phyloP scores from a whole-genome alignment of 1,140 invertebrate genomes.

The Listronotus bonariensis region DNA sequence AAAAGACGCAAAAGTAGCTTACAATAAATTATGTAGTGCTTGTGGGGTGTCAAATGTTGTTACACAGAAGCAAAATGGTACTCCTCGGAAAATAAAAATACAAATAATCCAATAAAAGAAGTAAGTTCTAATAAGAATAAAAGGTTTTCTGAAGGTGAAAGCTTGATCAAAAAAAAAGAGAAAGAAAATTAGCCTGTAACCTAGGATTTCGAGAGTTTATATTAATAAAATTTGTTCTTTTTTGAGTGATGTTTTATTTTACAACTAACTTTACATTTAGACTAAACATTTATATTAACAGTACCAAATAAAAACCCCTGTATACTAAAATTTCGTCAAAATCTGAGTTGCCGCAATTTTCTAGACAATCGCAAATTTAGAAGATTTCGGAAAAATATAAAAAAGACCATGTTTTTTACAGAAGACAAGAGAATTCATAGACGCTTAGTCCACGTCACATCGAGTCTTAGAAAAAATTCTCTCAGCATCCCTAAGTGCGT shows the following conservation, averaged over 20 bases:
- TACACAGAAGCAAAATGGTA: slow-evolving; percentile 40
- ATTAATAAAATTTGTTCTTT: neutral
- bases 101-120: slow-evolving; percentile 1
- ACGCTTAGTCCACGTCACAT: too few relatives aligned
- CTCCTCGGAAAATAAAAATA: slow-evolving; percentile 22
- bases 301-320: too few relatives aligned
- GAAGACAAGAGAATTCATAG: too few relatives aligned
- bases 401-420: too few relatives aligned
- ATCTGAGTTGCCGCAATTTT: too few relatives aligned
- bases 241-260: neutral
- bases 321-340: too few relatives aligned
- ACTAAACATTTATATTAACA: too few relatives aligned
- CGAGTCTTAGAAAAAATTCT: too few relatives aligned
- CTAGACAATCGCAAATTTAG: too few relatives aligned
- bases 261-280: too few relatives aligned
- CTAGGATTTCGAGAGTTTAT: neutral
- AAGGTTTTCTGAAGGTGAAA: slow-evolving; percentile 8
- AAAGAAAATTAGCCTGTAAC: slow-evolving; percentile 4
- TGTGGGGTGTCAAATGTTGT: slow-evolving; percentile 53
- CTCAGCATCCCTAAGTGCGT: too few relatives aligned
- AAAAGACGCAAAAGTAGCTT: slow-evolving; percentile 57
- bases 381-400: too few relatives aligned
- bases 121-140: slow-evolving; percentile 3
- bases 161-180: neutral
- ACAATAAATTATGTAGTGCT: slow-evolving; percentile 56